A percentile compares a stretch with the other conserved stretches of the same genome.
These are phyloP conservation scores for Argyrosomus regius DNA, from an alignment of 2,797 vertebrate species.

Conservation along the genomic window DNA sequence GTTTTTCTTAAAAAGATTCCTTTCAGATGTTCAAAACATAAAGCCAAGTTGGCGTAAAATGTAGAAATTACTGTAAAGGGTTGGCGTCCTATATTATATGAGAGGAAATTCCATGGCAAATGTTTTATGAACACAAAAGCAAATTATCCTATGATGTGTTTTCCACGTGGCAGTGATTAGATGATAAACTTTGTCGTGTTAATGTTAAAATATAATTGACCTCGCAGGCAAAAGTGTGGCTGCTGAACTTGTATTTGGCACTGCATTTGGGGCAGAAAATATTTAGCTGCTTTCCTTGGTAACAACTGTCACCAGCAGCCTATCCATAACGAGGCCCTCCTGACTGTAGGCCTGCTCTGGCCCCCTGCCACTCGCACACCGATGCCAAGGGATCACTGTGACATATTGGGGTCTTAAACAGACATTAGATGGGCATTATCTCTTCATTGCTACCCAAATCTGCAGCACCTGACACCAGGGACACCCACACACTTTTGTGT, in stretches of 20 bases:
- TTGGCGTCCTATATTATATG: neutral
- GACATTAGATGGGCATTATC: conserved; percentile 49
- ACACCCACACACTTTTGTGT: conserved; percentile 9
- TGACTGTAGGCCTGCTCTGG: conserved; percentile 28
- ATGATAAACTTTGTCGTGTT: neutral
- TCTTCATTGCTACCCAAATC: conserved; percentile 17
- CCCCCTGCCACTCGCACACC: conserved; percentile 26
- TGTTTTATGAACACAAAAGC: no score
- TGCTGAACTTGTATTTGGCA: conserved; percentile 11
- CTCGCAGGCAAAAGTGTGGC: accelerated
- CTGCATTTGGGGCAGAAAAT: conserved; percentile 12
- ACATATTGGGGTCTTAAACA: conserved; percentile 50
- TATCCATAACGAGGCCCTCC: conserved; percentile 20
- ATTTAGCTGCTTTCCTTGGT: conserved; percentile 24
- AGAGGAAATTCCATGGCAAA: neutral
- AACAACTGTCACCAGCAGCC: conserved; percentile 48
- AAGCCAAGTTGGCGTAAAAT: neutral
- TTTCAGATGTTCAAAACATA: neutral
- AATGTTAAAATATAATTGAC: neutral
- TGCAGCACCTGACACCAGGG: conserved; percentile 36
- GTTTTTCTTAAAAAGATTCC: no score
- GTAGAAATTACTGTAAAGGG: neutral
- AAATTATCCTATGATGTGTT: neutral
- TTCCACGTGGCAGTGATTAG: neutral
- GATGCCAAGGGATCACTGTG: conserved; percentile 52